Conservation (phyloP, 2,888 invertebrate species). For the Zonitis immaculata region DNA sequence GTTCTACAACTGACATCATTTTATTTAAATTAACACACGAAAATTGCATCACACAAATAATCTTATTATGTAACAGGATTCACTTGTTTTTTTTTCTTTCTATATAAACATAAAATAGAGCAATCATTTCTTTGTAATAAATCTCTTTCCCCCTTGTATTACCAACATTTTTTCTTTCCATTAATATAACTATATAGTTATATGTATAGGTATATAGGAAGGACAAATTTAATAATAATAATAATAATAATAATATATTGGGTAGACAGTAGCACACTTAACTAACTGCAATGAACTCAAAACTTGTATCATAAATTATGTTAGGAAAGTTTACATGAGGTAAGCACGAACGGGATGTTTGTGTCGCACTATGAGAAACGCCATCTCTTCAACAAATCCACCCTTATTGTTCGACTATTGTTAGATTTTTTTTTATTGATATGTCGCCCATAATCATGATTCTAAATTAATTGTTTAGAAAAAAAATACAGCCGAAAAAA, state of each 20-base stretch:
- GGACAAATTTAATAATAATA: conserved; percentile 2
- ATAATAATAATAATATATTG: conserved; percentile 4
- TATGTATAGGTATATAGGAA: too few species aligned
- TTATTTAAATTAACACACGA: conserved; percentile 22
- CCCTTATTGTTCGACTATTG: neutral
- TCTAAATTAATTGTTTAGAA: neutral
- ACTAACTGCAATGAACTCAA: conserved; percentile 6
- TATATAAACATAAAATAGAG: too few species aligned
- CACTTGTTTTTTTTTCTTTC: too few species aligned
- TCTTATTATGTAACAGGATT: too few species aligned
- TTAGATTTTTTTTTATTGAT: neutral
- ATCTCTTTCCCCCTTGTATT: too few species aligned
- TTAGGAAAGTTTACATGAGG: conserved; percentile 2
- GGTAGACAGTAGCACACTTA: neutral
- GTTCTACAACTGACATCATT: conserved; percentile 16
- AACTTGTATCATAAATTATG: conserved; percentile 5
- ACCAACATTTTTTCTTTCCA: too few species aligned
- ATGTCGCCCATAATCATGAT: neutral
- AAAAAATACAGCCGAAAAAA: neutral
- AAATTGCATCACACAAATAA: conserved; percentile 14
- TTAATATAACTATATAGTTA: too few species aligned
- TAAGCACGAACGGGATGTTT: conserved; percentile 1
- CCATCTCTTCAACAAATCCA: neutral
- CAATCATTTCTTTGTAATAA: too few species aligned
- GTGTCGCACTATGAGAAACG: neutral